Percentiles rank a stretch among this genome's conserved stretches.
Conservation (phyloP, 2,888 invertebrate species). For the Bombylius discolor region DNA sequence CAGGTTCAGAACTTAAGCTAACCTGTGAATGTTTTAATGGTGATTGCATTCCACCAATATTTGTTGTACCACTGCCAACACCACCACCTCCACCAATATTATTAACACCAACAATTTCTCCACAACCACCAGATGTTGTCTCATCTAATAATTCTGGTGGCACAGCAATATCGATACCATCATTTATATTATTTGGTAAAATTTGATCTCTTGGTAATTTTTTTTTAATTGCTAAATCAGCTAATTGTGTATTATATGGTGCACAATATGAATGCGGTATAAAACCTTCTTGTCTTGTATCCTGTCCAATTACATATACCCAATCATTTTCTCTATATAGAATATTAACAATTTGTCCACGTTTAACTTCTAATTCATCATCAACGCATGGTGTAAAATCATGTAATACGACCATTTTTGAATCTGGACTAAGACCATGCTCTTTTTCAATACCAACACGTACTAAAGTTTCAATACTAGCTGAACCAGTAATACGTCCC, state of each 20-base stretch:
- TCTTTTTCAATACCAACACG: slow-evolving; percentile 73
- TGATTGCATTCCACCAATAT: slow-evolving; percentile 17
- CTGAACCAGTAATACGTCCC: slow-evolving; percentile 88
- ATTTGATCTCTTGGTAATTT: slow-evolving; percentile 61
- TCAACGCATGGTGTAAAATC: slow-evolving; percentile 93
- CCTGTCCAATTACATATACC: slow-evolving; percentile 90
- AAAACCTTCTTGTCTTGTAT: slow-evolving; percentile 82
- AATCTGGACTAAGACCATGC: slow-evolving; percentile 81
- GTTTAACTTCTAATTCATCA: slow-evolving; percentile 78
- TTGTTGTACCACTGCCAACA: slow-evolving; percentile 5
- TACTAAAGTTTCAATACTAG: slow-evolving; percentile 53
- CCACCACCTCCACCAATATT: slow-evolving; percentile 10
- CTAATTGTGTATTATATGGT: slow-evolving; percentile 63
- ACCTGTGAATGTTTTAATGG: slow-evolving; percentile 36
- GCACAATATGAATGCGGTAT: slow-evolving; percentile 91
- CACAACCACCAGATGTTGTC: slow-evolving; percentile 13
- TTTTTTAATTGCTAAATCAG: slow-evolving; percentile 72
- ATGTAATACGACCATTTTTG: slow-evolving; percentile 88
- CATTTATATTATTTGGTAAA: slow-evolving; percentile 42
- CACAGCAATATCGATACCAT: slow-evolving; percentile 18
- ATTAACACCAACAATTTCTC: slow-evolving; percentile 11
- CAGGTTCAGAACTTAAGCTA: slow-evolving; percentile 41
- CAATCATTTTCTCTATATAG: slow-evolving; percentile 92
- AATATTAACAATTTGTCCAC: slow-evolving; percentile 89
- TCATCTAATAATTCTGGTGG: slow-evolving; percentile 16